phyloP scores from a whole-genome alignment of 2,113 vertebrate genomes.

The Cyprinodon variegatus region DNA sequence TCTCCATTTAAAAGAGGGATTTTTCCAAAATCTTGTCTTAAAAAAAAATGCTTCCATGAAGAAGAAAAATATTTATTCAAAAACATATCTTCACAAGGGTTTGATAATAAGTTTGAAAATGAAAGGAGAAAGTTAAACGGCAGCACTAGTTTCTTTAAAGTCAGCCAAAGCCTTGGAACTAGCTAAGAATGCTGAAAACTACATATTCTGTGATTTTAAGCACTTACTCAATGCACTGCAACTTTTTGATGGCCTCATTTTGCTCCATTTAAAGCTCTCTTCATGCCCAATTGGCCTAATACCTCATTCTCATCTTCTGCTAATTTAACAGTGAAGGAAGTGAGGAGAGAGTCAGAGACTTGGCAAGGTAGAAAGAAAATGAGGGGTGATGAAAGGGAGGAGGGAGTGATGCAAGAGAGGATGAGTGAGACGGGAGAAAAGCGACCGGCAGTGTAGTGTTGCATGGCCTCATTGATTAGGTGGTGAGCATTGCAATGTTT shows the following conservation, averaged over 20 bases:
- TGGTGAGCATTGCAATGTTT: slow-evolving; percentile 75
- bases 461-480: slow-evolving; percentile 79
- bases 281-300: slow-evolving; percentile 80
- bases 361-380: slow-evolving; percentile 13
- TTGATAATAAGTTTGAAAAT: not conserved
- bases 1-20: too few species aligned
- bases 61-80: too few species aligned
- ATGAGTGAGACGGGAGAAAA: slow-evolving; percentile 42
- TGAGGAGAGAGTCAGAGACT: slow-evolving; percentile 5
- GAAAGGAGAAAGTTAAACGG: not conserved
- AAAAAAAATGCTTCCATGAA: too few species aligned
- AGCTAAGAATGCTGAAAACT: not conserved
- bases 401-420: slow-evolving; percentile 44
- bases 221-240: slow-evolving; percentile 31
- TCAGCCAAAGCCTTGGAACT: not conserved
- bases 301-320: slow-evolving; percentile 69
- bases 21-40: too few species aligned
- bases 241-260: slow-evolving; percentile 57
- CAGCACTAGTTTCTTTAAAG: slow-evolving; percentile 11
- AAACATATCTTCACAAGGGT: not conserved
- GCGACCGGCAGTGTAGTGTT: slow-evolving; percentile 56
- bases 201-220: slow-evolving; percentile 17
- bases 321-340: slow-evolving; percentile 74
- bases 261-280: slow-evolving; percentile 70
- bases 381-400: slow-evolving; percentile 3